phyloP scores from a whole-genome alignment of 2,113 vertebrate genomes.

The Plotosus lineatus region DNA sequence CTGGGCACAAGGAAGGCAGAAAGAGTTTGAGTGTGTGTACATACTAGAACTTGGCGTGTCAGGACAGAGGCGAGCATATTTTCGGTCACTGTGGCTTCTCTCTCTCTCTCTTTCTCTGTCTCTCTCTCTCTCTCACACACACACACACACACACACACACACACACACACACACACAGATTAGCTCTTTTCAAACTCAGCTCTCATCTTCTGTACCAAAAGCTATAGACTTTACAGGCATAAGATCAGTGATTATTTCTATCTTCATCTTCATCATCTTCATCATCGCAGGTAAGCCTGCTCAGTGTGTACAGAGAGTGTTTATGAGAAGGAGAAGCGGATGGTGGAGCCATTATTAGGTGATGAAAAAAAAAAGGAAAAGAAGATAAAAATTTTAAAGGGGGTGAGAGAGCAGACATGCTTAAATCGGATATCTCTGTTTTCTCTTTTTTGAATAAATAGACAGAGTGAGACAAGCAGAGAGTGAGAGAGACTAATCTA shows the following conservation, averaged over 20 bases:
- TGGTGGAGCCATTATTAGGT: not conserved
- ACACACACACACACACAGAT: conserved; percentile 11
- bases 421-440: conserved; percentile 2
- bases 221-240: not conserved
- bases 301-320: not conserved
- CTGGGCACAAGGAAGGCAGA: conserved; percentile 71
- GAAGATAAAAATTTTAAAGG: not conserved
- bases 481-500: not conserved
- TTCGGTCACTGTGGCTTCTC: conserved; percentile 37
- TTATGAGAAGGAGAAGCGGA: not conserved
- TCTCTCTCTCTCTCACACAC: conserved; percentile 9
- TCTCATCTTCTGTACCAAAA: not conserved
- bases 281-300: not conserved
- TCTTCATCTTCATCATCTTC: not conserved
- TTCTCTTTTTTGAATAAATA: not conserved
- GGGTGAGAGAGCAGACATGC: not conserved
- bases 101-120: conserved; percentile 33
- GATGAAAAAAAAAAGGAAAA: not conserved
- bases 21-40: conserved; percentile 21
- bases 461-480: not conserved
- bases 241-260: not conserved
- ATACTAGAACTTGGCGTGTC: conserved; percentile 70
- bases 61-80: conserved; percentile 74
- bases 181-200: not conserved
- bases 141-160: conserved; percentile 27